Evolutionary conservation across 2,888 invertebrate genomes (phyloP), one percentile per base, ranked within the genome.

Genomic region (Ophioninae sp.): DNA sequence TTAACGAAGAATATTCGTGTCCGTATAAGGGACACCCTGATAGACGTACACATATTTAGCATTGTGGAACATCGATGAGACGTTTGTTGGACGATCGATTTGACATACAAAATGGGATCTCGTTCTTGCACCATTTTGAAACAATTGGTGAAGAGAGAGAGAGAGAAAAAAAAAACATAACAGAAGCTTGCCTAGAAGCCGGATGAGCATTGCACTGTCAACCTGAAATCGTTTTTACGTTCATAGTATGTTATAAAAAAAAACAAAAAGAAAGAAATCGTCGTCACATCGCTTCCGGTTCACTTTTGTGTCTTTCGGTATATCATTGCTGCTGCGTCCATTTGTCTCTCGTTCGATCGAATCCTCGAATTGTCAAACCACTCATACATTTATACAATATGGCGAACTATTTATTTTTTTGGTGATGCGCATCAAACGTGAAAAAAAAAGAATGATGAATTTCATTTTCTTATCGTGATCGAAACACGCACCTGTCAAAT

Each of bases 161-260:
- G 22, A 23, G 22, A 22, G 7, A 56, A 69, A 67, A 63, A 56
- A 9, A 7, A 61, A 68, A 77, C 85, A 5, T 13, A 51, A 51
- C 13, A 17, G 51, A 13, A 88, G 89, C 88, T 89, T 90, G 89
- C 88, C 83, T 91, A 89, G 88, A 88, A 72, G 85, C 87, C 88
- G 88, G 87, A 86, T 58, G 87, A 88, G 85, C 79, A 79, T 85
- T 72, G 79, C 69, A 86, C 69, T 68, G 75, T 79, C 71, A 67
- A 76, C 59, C 63, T 58, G 61, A 10, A 44, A 71, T 51, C 72
- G 58, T 79, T 65, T 72, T 59, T 63, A 0, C 59, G 23, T 30
- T 30, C 3, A 30, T 30, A 71, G 56, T 71, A 41, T 63, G 39
- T 71, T 64, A 5, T 51, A 37, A 10, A 74, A 75, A 69, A 39